A percentile compares a stretch with the other conserved stretches of the same genome.
Evolutionary conservation across 2,888 invertebrate species (phyloP).

Genomic region (Euplagia quadripunctaria): DNA sequence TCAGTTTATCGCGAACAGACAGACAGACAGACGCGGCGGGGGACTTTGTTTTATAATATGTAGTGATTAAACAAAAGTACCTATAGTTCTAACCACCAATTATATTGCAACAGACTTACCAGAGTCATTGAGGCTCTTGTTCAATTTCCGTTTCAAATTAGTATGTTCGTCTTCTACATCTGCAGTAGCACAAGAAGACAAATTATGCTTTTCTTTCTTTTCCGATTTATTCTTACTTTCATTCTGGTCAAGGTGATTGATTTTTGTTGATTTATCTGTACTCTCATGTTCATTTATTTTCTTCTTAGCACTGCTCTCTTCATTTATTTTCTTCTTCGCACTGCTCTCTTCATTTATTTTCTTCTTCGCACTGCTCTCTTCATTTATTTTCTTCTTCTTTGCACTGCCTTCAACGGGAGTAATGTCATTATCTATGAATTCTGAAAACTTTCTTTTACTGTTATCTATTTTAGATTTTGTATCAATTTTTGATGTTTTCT

Average conservation of each 20-base stretch:
- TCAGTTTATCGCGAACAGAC: too few species aligned
- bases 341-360: constrained; percentile 25
- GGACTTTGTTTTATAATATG: too few species aligned
- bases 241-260: constrained; percentile 7
- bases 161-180: constrained; percentile 30
- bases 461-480: constrained; percentile 57
- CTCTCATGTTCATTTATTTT: constrained; percentile 3
- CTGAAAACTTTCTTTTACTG: constrained; percentile 65
- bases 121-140: constrained; percentile 77
- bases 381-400: constrained; percentile 46
- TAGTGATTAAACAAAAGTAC: neutral
- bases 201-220: constrained; percentile 35
- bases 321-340: too few species aligned
- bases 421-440: constrained; percentile 63
- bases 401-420: constrained; percentile 35
- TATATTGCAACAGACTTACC: constrained; percentile 55
- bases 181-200: constrained; percentile 41
- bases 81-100: neutral
- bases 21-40: too few species aligned
- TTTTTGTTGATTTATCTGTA: constrained; percentile 10
- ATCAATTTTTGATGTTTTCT: constrained; percentile 36
- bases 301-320: too few species aligned
- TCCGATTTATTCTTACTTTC: constrained; percentile 27
- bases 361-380: constrained; percentile 35
- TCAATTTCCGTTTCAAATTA: constrained; percentile 57